These are phyloP conservation scores for Poecile atricapillus DNA, from an alignment of 2,113 vertebrate genomes.

Conservation along the genomic window DNA sequence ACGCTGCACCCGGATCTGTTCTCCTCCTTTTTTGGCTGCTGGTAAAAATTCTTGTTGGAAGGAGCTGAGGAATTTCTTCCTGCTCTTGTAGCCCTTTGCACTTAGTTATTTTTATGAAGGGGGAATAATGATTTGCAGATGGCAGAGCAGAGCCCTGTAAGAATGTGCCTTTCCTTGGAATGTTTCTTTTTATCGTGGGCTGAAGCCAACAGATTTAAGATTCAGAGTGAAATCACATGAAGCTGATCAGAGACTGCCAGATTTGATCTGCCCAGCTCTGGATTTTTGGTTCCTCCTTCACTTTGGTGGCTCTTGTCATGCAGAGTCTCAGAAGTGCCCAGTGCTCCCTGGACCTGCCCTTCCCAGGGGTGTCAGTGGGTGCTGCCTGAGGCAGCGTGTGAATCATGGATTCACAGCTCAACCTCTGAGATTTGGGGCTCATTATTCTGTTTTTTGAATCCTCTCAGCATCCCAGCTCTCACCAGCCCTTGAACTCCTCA, in stretches of 20 bases:
- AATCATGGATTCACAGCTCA: background rate
- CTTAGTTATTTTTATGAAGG: background rate
- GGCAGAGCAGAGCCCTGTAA: background rate
- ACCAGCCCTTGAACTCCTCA: background rate
- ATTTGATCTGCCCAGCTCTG: background rate
- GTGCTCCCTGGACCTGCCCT: background rate
- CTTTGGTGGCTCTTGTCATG: background rate
- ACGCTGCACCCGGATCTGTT: background rate
- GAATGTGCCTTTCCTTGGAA: conserved; percentile 14
- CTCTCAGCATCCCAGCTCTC: background rate
- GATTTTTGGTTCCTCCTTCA: background rate
- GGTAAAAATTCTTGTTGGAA: background rate
- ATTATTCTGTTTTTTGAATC: background rate
- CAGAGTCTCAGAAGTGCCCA: background rate
- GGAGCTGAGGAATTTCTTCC: conserved; percentile 1
- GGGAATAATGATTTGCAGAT: conserved; percentile 51
- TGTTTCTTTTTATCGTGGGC: background rate
- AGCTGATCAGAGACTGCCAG: background rate
- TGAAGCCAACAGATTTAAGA: background rate
- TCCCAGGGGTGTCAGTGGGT: background rate
- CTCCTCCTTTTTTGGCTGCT: background rate
- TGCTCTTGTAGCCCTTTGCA: background rate
- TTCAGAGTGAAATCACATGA: background rate
- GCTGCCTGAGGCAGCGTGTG: background rate
- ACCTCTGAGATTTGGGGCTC: background rate